Evolutionary conservation across 2,113 vertebrate species (phyloP).

Genomic region (Hypocryptadius cinnamomeus): DNA sequence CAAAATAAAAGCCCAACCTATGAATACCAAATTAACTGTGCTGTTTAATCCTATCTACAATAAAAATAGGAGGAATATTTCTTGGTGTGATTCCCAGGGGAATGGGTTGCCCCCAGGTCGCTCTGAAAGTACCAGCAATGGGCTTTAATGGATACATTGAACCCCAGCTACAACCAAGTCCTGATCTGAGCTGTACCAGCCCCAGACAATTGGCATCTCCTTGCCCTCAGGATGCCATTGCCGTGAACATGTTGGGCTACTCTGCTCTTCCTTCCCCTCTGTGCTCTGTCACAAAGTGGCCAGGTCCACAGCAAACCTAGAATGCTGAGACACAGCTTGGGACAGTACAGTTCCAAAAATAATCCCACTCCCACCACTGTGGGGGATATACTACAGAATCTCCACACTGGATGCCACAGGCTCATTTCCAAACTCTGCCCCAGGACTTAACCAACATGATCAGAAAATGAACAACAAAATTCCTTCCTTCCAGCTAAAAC

Average conservation of each 20-base stretch:
- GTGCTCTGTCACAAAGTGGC: not conserved
- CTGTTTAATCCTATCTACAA: not conserved
- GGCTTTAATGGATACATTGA: not conserved
- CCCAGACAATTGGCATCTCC: not conserved
- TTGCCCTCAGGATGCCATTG: rapidly evolving
- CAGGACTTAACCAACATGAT: not conserved
- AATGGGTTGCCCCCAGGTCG: not conserved
- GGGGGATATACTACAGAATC: not conserved
- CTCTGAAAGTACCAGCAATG: not conserved
- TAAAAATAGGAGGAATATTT: not conserved
- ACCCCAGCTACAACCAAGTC: not conserved
- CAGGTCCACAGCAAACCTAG: not conserved
- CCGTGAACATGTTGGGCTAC: not conserved
- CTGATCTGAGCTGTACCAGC: not conserved
- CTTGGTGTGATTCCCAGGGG: not conserved
- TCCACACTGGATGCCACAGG: not conserved
- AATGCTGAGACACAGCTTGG: not conserved
- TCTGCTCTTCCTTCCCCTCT: not conserved
- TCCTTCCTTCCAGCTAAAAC: not conserved
- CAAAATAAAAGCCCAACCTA: not conserved
- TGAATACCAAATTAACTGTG: not conserved
- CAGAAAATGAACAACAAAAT: not conserved
- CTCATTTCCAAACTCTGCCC: not conserved
- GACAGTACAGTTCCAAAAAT: not conserved
- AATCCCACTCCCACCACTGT: not conserved